These are phyloP conservation scores for Melipona bicolor DNA, from an alignment of 2,888 invertebrate genomes.

Conservation along the genomic window DNA sequence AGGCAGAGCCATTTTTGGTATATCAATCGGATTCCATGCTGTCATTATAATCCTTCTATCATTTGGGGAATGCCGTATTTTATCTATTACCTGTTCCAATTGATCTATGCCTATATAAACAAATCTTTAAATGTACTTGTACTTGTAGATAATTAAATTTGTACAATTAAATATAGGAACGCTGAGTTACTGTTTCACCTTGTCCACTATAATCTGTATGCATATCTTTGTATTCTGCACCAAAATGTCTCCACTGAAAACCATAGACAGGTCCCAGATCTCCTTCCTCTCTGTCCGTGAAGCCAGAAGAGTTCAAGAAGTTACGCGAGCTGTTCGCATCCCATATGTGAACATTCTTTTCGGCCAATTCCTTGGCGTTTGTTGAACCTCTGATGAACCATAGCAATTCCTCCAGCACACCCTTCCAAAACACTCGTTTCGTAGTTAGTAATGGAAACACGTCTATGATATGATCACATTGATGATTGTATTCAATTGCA, in stretches of 20 bases:
- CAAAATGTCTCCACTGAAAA: constrained; percentile 99
- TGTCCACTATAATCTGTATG: constrained; percentile 91
- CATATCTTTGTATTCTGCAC: constrained; percentile 94
- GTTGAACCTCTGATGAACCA: constrained; percentile 98
- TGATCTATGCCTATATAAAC: constrained; percentile 94
- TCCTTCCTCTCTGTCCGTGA: constrained; percentile 94
- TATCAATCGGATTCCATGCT: constrained; percentile 97
- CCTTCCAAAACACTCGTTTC: constrained; percentile 96
- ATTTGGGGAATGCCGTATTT: constrained; percentile 91
- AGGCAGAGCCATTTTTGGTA: constrained; percentile 96
- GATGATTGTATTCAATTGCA: not conserved
- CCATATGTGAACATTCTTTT: constrained; percentile 96
- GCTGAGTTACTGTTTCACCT: constrained; percentile 67
- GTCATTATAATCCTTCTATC: constrained; percentile 96
- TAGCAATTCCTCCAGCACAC: constrained; percentile 95
- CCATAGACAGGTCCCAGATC: constrained; percentile 99
- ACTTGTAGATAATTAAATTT: constrained; percentile 6
- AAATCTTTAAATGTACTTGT: not conserved
- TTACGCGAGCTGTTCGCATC: constrained; percentile 96
- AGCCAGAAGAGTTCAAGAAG: constrained; percentile 94
- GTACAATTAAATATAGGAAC: not conserved
- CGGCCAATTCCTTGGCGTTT: constrained; percentile 92
- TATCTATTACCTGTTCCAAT: constrained; percentile 91
- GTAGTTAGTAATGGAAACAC: constrained; percentile 96
- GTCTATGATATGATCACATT: constrained; percentile 22